Percentiles rank a stretch among this genome's conserved stretches.
Conservation (phyloP, 2,113 vertebrate species). For the Pelmatolapia mariae region DNA sequence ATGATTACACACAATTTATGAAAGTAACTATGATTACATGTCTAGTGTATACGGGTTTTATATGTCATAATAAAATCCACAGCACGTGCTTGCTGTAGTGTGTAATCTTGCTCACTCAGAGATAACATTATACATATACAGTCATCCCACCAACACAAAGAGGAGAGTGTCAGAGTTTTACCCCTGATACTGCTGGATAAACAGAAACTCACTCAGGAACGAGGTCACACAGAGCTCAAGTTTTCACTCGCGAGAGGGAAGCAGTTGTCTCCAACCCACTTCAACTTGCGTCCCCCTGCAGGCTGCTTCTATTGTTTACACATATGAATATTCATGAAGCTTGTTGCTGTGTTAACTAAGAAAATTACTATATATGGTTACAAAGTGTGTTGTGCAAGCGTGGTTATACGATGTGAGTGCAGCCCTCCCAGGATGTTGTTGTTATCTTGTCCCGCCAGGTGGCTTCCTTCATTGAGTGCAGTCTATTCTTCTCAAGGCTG, state of each 20-base stretch:
- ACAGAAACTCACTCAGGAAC: background rate
- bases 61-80: too few species aligned
- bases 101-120: too few species aligned
- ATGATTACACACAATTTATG: rapidly evolving
- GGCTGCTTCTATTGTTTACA: background rate
- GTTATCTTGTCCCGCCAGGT: background rate
- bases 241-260: rapidly evolving
- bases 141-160: too few species aligned
- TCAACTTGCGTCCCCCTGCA: rapidly evolving
- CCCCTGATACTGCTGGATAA: background rate
- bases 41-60: too few species aligned
- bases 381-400: background rate
- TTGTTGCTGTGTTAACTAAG: background rate
- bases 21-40: too few species aligned
- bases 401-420: background rate
- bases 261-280: background rate
- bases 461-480: rapidly evolving
- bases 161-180: background rate
- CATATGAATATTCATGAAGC: background rate
- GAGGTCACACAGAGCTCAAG: background rate
- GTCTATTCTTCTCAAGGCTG: rapidly evolving
- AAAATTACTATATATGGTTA: rapidly evolving
- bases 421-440: background rate
- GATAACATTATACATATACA: too few species aligned
- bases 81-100: too few species aligned